These are phyloP conservation scores for Zeus faber DNA, from an alignment of 2,113 vertebrate genomes.

Conservation along the genomic window DNA sequence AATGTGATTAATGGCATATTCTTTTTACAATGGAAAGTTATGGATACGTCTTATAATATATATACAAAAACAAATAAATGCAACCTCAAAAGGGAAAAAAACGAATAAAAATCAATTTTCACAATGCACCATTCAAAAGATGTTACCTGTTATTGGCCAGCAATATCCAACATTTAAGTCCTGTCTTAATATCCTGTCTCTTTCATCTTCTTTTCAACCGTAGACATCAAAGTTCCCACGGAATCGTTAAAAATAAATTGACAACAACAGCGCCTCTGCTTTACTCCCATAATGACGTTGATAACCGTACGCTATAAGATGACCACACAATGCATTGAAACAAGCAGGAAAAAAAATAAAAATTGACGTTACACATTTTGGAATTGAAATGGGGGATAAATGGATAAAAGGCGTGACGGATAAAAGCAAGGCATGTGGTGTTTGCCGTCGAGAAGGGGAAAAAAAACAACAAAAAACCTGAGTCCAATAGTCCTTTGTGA, in stretches of 20 bases:
- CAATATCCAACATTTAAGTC: no score
- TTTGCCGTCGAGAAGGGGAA: constrained; percentile 15
- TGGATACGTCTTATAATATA: constrained; percentile 50
- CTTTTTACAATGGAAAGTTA: constrained; percentile 51
- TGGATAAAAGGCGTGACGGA: not conserved
- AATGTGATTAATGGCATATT: constrained; percentile 42
- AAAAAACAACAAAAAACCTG: constrained; percentile 42
- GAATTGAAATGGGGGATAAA: no score
- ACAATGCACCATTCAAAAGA: constrained; percentile 33
- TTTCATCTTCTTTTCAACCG: not conserved
- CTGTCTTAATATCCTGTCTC: no score
- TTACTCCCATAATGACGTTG: no score
- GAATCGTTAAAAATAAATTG: no score
- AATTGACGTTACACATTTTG: no score
- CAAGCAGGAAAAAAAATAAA: no score
- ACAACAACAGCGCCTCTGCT: no score
- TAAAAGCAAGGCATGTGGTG: constrained; percentile 8
- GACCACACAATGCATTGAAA: no score
- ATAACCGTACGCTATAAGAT: no score
- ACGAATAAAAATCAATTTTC: constrained; percentile 13
- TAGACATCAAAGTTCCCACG: no score
- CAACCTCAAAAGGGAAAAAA: no score
- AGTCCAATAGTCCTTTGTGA: constrained; percentile 51
- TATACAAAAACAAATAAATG: constrained; percentile 27
- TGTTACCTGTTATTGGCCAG: constrained; percentile 72